A percentile compares a stretch with the other conserved stretches of the same genome.
These are phyloP conservation scores for Kuschelorhynchus macadamiae DNA, from an alignment of 2,888 invertebrate species.

Conservation along the genomic window DNA sequence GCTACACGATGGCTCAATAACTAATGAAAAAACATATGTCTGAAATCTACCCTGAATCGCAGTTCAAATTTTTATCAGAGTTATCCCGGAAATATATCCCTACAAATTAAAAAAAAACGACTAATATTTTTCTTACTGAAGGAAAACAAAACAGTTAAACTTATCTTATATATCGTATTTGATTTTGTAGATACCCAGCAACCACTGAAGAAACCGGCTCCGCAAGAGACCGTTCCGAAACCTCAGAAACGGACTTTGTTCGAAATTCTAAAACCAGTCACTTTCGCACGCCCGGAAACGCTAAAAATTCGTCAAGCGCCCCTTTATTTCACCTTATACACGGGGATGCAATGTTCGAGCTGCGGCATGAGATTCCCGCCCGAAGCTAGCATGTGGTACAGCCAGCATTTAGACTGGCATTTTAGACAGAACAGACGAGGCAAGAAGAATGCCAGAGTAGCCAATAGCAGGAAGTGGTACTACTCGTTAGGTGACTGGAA, in stretches of 20 bases:
- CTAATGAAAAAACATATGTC: too few species aligned
- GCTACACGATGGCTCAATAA: too few species aligned
- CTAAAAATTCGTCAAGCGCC: slow-evolving; percentile 82
- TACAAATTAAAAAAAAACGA: too few species aligned
- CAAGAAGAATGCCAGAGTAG: slow-evolving; percentile 86
- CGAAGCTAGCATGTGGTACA: slow-evolving; percentile 90
- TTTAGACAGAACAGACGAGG: slow-evolving; percentile 94
- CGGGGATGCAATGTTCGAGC: slow-evolving; percentile 96
- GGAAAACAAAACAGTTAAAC: too few species aligned
- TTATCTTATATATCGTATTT: too few species aligned
- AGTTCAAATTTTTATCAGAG: too few species aligned
- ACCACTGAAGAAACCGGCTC: not conserved
- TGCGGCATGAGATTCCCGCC: slow-evolving; percentile 96
- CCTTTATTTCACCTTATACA: slow-evolving; percentile 80
- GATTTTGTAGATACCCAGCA: not conserved
- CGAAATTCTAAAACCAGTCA: slow-evolving; percentile 74
- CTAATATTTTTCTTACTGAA: too few species aligned
- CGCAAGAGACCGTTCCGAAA: slow-evolving; percentile 18
- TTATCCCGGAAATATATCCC: too few species aligned
- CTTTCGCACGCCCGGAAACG: slow-evolving; percentile 79
- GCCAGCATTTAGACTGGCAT: slow-evolving; percentile 98
- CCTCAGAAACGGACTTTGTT: slow-evolving; percentile 52
- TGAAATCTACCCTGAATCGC: too few species aligned
- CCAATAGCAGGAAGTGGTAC: slow-evolving; percentile 91
- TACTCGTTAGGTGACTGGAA: slow-evolving; percentile 93